Base-by-base conservation (phyloP, 1,140 invertebrate species). In the Hypothenemus hampei region DNA sequence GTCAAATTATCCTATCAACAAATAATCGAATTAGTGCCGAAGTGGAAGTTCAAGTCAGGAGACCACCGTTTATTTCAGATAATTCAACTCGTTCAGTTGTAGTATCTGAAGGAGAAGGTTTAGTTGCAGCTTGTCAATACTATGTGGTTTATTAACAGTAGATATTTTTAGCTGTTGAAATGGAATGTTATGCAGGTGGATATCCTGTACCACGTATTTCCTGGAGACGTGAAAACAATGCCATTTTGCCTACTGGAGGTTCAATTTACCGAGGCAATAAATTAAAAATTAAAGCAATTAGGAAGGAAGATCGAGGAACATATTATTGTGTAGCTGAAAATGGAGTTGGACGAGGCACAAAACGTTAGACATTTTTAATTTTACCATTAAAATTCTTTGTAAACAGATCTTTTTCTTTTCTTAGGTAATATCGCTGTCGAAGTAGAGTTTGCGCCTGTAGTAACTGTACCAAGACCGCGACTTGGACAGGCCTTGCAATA, bases 311-410 rank as follows among this genome's bases (percentile, higher is more conserved):
- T 72, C 79, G 91, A 36, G 91, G 91, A 29, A 94, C 90, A 0
- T 94, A 94, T 71, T 94, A 93, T 69, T 96, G 93, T 64, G 87
- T 95, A 10, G 92, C 91, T 20, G 91, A 95, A 67, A 95, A 96
- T 68, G 86, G 83, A 18, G 91, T 94, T 1, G 90, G 90, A 40
- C 83, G 83, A 60, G 91, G 90, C 0, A 84, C 87, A 4, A 74
- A 87, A 24, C 76, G 91, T 61, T 29, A 29, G 26, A 18, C 16
- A 41, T 3, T 18, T 15, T 47, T 47, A 15, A 23, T 13, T 11
- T 15, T 49, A 10, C 10, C 13, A 43, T 11, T 13, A 11, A 18
- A 49, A 26, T 8, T 31, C 10, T 3, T 31, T 13, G 3, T 8
- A 31, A 31, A 21, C 33, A 19, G 11, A 35, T 31, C 45, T 45